Evolutionary conservation across 2,888 invertebrate species (phyloP).

Genomic region (Tetragonisca angustula): DNA sequence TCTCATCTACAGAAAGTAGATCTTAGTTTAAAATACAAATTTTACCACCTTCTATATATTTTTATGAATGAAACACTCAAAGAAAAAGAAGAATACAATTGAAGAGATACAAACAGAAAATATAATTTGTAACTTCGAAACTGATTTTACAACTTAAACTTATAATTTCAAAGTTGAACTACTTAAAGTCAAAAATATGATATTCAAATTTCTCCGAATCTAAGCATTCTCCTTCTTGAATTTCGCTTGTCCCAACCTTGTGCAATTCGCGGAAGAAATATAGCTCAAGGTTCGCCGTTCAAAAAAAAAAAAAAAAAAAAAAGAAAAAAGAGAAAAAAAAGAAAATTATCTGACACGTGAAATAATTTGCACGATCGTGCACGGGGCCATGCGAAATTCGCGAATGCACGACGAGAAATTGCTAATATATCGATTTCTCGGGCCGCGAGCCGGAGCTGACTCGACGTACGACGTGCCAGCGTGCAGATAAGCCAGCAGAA

Average conservation of each 20-base stretch:
- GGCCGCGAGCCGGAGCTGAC: neutral
- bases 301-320: neutral
- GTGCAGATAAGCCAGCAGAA: constrained; percentile 50
- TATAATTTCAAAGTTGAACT: too few species aligned
- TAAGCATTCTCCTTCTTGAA: neutral
- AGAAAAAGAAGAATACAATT: too few species aligned
- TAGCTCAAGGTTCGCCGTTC: neutral
- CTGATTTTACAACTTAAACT: too few species aligned
- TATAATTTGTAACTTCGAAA: too few species aligned
- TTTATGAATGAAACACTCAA: too few species aligned
- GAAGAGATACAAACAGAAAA: too few species aligned
- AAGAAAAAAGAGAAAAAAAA: neutral
- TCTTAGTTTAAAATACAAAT: too few species aligned
- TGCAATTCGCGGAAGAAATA: neutral
- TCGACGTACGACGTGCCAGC: constrained; percentile 43
- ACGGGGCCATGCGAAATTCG: neutral
- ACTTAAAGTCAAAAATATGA: neutral
- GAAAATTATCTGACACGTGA: neutral
- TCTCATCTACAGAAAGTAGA: too few species aligned
- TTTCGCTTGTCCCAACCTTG: neutral
- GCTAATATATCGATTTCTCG: constrained; percentile 33
- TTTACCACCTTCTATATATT: too few species aligned
- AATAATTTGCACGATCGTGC: neutral
- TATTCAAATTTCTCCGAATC: neutral
- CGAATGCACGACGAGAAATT: constrained; percentile 38